Evolutionary conservation across 2,888 invertebrate species (phyloP), one percentile per base, ranked within the genome.

Genomic region (Abrostola triplasia): DNA sequence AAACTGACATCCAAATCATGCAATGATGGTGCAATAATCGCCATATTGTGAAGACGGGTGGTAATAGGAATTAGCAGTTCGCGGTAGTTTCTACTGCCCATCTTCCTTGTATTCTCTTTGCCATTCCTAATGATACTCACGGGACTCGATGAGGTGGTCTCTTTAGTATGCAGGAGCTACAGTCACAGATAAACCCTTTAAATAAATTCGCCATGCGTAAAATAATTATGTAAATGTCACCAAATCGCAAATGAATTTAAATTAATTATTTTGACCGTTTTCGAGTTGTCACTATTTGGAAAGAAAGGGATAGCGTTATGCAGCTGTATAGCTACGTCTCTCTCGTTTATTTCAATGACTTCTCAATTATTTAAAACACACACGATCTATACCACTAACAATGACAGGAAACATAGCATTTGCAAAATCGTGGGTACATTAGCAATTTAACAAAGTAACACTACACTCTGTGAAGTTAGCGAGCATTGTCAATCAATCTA

Each of bases 401-500:
- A 76, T 68, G 73, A 68, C 75, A 75, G 80, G 79, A 79, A 79
- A 66, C 64, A 63, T 67, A 62, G 76, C 37, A 66, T 71, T 77
- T 70, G 68, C 78, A 71, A 79, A 64, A 68, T 77, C 55, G 77
- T 77, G 71, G 60, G 67, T 74, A 67, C 52, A 70, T 76, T 78
- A 67, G 70, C 79, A 76, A 79, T 84, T 84, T 81, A 70, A 77
- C 79, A 76, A 82, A 81, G 78, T 67, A 77, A 82, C 77, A 78
- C 70, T 60, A 65, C 56, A 56, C 59, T 57, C 73, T 81, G 77
- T 80, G 78, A 80, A 83, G 85, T 86, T 85, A 82, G 80, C 84
- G 84, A 82, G 80, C 84, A 84, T 83, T 86, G 88, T 89, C 90
- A 86, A 90, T 92, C 89, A 89, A 87, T 86, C 87, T 85, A 47